These are phyloP conservation scores for Pogonophryne albipinna DNA, from an alignment of 2,797 vertebrate genomes.

Conservation along the genomic window DNA sequence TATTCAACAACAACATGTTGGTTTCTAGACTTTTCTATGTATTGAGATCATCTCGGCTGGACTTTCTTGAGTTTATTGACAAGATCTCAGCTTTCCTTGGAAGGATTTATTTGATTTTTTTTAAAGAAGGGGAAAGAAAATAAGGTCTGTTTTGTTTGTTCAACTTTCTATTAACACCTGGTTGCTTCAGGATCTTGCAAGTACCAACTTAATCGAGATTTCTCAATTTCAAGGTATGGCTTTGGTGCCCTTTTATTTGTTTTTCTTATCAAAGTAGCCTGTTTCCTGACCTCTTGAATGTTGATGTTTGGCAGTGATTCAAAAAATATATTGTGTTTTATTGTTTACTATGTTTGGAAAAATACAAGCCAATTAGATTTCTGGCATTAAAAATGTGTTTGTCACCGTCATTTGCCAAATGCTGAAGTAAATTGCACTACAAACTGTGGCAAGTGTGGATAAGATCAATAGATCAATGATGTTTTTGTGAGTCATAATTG, in stretches of 20 bases:
- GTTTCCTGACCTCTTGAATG: background rate
- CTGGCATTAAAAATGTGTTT: background rate
- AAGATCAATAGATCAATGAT: background rate
- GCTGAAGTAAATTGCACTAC: background rate
- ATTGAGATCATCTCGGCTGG: background rate
- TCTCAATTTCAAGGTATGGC: too few relatives aligned
- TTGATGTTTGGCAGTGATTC: background rate
- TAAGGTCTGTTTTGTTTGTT: background rate
- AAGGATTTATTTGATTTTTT: slow-evolving; percentile 3
- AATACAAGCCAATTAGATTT: background rate
- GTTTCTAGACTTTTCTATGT: slow-evolving; percentile 33
- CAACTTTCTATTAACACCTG: background rate
- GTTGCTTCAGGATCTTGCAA: background rate
- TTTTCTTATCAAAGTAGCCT: too few relatives aligned
- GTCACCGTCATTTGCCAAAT: background rate
- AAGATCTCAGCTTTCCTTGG: background rate
- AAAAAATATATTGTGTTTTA: background rate
- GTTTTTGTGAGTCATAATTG: background rate
- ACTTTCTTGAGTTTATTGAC: slow-evolving; percentile 2
- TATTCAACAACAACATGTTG: slow-evolving; percentile 38
- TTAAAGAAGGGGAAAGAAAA: background rate
- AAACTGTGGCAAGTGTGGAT: background rate
- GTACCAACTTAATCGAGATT: background rate
- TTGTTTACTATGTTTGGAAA: background rate
- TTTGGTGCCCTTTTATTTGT: too few relatives aligned